Percentiles rank a stretch among this genome's conserved stretches.
phyloP scores from a whole-genome alignment of 2,113 vertebrate species.

The Steatornis caripensis region DNA sequence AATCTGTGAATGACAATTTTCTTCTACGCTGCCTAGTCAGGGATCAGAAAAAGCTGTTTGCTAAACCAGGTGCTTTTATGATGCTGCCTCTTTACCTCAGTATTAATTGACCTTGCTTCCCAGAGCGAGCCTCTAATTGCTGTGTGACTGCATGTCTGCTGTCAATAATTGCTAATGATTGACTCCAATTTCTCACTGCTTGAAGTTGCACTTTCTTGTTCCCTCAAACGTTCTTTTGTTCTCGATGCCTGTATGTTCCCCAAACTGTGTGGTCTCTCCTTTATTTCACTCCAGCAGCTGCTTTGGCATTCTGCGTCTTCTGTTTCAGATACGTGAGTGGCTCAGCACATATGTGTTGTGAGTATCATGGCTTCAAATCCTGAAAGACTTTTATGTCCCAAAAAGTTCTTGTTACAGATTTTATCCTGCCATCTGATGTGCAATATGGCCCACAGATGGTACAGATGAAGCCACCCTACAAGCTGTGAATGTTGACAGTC shows the following conservation, averaged over 20 bases:
- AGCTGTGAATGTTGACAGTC: conserved; percentile 20
- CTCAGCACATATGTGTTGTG: background rate
- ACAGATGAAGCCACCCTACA: background rate
- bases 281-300: conserved; percentile 40
- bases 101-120: background rate
- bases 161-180: background rate
- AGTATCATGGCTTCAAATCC: background rate
- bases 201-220: background rate
- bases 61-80: background rate
- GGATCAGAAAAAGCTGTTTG: background rate
- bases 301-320: background rate
- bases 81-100: background rate
- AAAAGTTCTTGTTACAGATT: background rate
- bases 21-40: background rate
- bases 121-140: background rate
- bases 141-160: background rate
- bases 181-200: background rate
- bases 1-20: background rate
- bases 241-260: background rate
- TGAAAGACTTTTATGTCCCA: conserved; percentile 1
- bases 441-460: conserved; percentile 53
- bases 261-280: conserved; percentile 18
- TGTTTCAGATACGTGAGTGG: background rate
- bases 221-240: conserved; percentile 18
- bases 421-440: conserved; percentile 42